phyloP scores from a whole-genome alignment of 1,140 invertebrate genomes.

The Drosophila micromelanica region DNA sequence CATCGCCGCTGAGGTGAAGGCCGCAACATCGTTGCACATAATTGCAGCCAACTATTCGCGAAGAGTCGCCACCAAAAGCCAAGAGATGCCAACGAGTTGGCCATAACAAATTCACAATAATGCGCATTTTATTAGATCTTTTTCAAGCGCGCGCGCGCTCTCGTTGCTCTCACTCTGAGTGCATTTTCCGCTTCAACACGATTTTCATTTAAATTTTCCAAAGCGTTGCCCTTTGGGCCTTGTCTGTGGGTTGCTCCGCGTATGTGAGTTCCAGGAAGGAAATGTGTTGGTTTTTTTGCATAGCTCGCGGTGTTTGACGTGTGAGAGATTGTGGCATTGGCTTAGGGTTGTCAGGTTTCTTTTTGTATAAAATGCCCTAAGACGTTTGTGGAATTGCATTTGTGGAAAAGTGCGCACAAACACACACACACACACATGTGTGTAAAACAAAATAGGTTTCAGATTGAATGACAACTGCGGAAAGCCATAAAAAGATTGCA shows the following conservation, averaged over 20 bases:
- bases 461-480: constrained; percentile 2
- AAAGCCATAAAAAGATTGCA: neutral
- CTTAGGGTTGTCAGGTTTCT: constrained; percentile 52
- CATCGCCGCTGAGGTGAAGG: constrained; percentile 43
- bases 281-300: constrained; percentile 48
- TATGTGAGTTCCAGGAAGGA: constrained; percentile 48
- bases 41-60: constrained; percentile 42
- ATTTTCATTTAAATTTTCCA: constrained; percentile 75
- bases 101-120: constrained; percentile 78
- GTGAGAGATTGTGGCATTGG: constrained; percentile 51
- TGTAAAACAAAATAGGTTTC: neutral
- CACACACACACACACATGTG: constrained; percentile 11
- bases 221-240: constrained; percentile 67
- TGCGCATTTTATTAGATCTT: constrained; percentile 74
- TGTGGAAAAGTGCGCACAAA: constrained; percentile 7
- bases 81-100: constrained; percentile 25
- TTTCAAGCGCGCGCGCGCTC: constrained; percentile 7
- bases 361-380: constrained; percentile 30
- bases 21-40: constrained; percentile 51
- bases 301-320: constrained; percentile 53
- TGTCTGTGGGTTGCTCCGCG: neutral
- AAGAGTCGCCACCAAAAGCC: constrained; percentile 5
- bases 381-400: constrained; percentile 30
- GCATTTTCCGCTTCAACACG: constrained; percentile 78
- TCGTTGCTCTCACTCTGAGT: constrained; percentile 51